Percentiles rank a stretch among this genome's conserved stretches.
phyloP scores from a whole-genome alignment of 2,888 invertebrate genomes.

The Euspilapteryx auroguttella region DNA sequence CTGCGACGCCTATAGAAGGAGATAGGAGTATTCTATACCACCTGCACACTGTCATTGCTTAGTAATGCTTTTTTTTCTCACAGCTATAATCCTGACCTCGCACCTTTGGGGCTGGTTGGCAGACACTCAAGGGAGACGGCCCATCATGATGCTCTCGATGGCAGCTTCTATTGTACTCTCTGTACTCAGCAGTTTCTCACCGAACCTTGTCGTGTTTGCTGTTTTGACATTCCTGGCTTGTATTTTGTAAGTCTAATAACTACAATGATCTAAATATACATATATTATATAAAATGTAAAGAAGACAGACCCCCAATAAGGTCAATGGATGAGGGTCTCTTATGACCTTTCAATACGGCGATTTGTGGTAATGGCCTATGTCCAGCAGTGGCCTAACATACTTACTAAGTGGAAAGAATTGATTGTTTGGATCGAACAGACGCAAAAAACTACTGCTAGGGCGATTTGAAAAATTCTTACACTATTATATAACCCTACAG shows the following conservation, averaged over 20 bases:
- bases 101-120: constrained; percentile 81
- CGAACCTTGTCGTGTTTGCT: constrained; percentile 59
- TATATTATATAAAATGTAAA: neutral
- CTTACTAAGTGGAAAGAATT: too few species aligned
- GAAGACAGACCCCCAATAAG: neutral
- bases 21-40: neutral
- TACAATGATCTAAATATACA: neutral
- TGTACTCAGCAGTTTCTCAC: constrained; percentile 61
- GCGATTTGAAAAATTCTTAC: too few species aligned
- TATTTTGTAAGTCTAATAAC: constrained; percentile 48
- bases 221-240: constrained; percentile 67
- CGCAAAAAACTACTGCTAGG: too few species aligned
- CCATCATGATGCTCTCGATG: constrained; percentile 54
- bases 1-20: neutral
- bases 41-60: neutral
- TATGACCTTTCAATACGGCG: neutral
- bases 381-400: too few species aligned
- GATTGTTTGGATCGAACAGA: too few species aligned
- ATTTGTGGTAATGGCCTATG: too few species aligned
- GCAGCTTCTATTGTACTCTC: constrained; percentile 54
- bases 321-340: neutral
- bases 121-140: constrained; percentile 72
- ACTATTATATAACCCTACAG: too few species aligned
- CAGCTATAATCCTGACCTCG: constrained; percentile 69
- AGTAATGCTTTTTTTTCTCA: neutral